phyloP scores from a whole-genome alignment of 2,888 invertebrate species.

The Lithophane semibrunnea region DNA sequence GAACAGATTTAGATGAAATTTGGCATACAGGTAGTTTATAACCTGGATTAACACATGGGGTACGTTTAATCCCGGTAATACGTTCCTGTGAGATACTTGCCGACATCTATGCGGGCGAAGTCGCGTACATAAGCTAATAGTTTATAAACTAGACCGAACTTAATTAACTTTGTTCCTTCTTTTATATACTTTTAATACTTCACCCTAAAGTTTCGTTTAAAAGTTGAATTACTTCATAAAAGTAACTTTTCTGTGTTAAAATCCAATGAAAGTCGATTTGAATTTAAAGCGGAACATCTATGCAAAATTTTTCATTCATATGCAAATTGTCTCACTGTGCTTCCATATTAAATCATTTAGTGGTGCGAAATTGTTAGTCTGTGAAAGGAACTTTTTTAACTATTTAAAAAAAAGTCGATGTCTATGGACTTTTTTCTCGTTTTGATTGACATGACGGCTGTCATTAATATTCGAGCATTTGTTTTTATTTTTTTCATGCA shows the following conservation, averaged over 20 bases:
- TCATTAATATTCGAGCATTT: not conserved
- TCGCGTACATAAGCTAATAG: not conserved
- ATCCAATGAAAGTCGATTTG: conserved; percentile 58
- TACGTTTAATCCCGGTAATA: too few species aligned
- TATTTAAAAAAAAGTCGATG: not conserved
- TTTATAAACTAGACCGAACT: conserved; percentile 35
- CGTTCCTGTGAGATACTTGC: too few species aligned
- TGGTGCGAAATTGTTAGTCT: conserved; percentile 48
- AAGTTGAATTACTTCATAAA: conserved; percentile 19
- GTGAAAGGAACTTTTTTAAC: conserved; percentile 14
- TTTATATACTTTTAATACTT: not conserved
- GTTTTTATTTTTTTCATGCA: not conserved
- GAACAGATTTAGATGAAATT: too few species aligned
- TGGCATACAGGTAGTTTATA: too few species aligned
- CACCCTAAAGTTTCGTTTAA: not conserved
- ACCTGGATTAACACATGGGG: too few species aligned
- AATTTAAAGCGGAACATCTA: conserved; percentile 59
- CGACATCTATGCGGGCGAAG: too few species aligned
- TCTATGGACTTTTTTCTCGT: not conserved
- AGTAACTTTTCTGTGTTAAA: conserved; percentile 31
- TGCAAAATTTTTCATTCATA: conserved; percentile 64
- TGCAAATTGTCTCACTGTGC: conserved; percentile 57
- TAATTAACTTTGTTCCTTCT: conserved; percentile 20
- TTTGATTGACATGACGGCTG: not conserved
- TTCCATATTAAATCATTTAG: conserved; percentile 53